Conservation (phyloP, 2,888 invertebrate species). For the Oscheius sp. region DNA sequence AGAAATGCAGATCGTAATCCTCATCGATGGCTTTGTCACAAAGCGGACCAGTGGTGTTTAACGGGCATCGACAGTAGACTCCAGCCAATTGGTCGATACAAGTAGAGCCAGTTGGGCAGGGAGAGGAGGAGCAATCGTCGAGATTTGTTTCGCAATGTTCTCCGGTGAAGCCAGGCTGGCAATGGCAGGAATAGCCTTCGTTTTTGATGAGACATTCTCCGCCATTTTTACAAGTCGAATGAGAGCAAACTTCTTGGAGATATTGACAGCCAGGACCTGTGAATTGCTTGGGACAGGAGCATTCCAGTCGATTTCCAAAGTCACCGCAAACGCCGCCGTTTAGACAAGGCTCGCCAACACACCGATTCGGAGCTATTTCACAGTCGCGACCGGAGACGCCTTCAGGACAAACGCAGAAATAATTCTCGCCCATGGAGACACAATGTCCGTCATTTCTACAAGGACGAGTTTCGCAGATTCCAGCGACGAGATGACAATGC, state of each 20-base stretch:
- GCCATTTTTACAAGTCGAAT: conserved; percentile 87
- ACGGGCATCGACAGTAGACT: conserved; percentile 95
- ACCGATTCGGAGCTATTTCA: conserved; percentile 92
- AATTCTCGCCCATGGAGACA: conserved; percentile 86
- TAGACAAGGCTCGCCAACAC: conserved; percentile 92
- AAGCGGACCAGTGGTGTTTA: conserved; percentile 93
- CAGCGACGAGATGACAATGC: conserved; percentile 76
- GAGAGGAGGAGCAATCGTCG: conserved; percentile 67
- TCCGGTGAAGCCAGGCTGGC: conserved; percentile 59
- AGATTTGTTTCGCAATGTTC: conserved; percentile 66
- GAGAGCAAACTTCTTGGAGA: conserved; percentile 81
- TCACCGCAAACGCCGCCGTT: conserved; percentile 94
- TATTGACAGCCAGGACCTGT: conserved; percentile 49
- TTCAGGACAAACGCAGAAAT: conserved; percentile 79
- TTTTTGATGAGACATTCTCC: conserved; percentile 87
- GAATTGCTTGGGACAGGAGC: conserved; percentile 80
- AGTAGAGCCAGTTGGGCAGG: conserved; percentile 62
- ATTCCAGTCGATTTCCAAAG: conserved; percentile 92
- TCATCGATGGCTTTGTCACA: conserved; percentile 90
- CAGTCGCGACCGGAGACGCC: conserved; percentile 94
- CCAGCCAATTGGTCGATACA: conserved; percentile 75
- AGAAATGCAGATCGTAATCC: conserved; percentile 96
- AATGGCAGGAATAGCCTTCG: conserved; percentile 67
- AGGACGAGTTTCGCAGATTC: conserved; percentile 84
- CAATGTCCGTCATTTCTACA: conserved; percentile 95